Evolutionary conservation across 2,113 vertebrate species (phyloP).

Genomic region (Sprattus sprattus): DNA sequence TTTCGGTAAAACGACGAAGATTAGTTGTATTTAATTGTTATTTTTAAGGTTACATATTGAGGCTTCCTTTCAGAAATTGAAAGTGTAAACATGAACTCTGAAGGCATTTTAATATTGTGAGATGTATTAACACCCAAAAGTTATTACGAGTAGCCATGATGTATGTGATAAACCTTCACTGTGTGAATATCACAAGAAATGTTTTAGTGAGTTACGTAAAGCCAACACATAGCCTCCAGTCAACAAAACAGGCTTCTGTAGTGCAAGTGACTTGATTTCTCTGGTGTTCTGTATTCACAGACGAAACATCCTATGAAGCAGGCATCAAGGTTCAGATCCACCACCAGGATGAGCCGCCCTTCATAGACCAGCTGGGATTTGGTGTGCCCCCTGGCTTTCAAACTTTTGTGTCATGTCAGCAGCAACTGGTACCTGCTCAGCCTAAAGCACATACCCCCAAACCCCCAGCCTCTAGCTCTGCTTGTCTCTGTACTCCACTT

Average conservation of each 20-base stretch:
- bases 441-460: constrained; percentile 40
- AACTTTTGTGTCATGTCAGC: constrained; percentile 88
- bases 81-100: neutral
- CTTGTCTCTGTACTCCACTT: constrained; percentile 51
- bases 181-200: neutral
- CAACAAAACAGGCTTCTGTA: neutral
- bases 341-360: constrained; percentile 79
- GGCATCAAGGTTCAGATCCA: constrained; percentile 84
- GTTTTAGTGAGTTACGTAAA: neutral
- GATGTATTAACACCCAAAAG: too few relatives aligned
- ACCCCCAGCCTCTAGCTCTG: constrained; percentile 27
- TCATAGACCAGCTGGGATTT: constrained; percentile 81
- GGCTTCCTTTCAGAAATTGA: neutral
- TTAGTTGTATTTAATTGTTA: neutral
- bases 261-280: constrained; percentile 18
- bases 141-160: neutral
- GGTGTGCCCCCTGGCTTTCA: constrained; percentile 83
- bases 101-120: too few relatives aligned
- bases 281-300: constrained; percentile 73
- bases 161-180: neutral
- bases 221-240: neutral
- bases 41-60: neutral
- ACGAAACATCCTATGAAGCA: constrained; percentile 85
- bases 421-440: constrained; percentile 76
- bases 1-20: neutral